Conservation (phyloP, 2,888 invertebrate genomes). For the Shargacucullia verbasci region DNA sequence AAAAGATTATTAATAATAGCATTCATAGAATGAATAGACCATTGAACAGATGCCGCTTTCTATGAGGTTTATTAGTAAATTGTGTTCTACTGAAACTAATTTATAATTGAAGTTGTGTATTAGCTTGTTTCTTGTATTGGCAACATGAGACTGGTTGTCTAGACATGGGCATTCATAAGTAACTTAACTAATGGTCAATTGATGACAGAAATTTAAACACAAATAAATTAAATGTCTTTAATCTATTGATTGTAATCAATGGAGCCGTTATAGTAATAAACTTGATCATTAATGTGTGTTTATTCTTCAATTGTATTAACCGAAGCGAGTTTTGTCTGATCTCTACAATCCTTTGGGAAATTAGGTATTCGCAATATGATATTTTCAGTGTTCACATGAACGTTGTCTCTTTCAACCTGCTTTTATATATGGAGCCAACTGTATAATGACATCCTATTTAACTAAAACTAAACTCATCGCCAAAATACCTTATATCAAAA, state of each 20-base stretch:
- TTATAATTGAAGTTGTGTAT: slow-evolving; percentile 58
- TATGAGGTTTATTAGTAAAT: slow-evolving; percentile 67
- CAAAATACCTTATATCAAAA: not conserved
- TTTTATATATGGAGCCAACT: not conserved
- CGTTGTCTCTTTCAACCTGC: not conserved
- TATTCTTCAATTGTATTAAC: too few relatives aligned
- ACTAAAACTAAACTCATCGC: not conserved
- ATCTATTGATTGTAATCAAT: slow-evolving; percentile 25
- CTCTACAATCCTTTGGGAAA: slow-evolving; percentile 11
- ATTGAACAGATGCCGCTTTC: slow-evolving; percentile 66
- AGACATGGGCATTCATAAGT: slow-evolving; percentile 50
- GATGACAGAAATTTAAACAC: slow-evolving; percentile 28
- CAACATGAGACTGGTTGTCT: slow-evolving; percentile 46
- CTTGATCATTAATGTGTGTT: not conserved
- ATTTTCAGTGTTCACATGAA: not conserved
- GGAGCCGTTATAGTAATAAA: slow-evolving; percentile 4
- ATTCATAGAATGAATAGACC: slow-evolving; percentile 69
- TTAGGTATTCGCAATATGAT: slow-evolving; percentile 5
- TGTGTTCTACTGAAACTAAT: slow-evolving; percentile 65
- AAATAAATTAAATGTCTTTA: slow-evolving; percentile 26
- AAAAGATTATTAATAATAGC: slow-evolving; percentile 69
- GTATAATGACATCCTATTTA: not conserved
- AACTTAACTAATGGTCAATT: slow-evolving; percentile 43
- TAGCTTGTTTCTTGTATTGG: slow-evolving; percentile 50
- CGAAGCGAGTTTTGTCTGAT: not conserved